These are phyloP conservation scores for Caloenas nicobarica DNA, from an alignment of 2,113 vertebrate genomes.

Conservation along the genomic window DNA sequence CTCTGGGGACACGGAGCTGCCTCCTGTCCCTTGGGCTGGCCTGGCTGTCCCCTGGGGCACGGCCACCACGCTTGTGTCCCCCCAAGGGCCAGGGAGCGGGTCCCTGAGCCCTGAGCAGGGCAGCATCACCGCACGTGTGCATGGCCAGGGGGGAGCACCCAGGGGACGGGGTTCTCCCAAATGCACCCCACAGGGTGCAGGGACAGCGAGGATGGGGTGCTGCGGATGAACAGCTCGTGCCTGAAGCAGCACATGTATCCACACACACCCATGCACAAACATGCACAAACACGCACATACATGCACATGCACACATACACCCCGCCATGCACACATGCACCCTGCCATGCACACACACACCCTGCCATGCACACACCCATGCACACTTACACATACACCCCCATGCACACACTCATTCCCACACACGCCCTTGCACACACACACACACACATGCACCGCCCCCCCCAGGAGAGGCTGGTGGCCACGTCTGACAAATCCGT, in stretches of 20 bases:
- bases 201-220: background rate
- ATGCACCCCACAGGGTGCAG: background rate
- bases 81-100: background rate
- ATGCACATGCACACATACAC: too few relatives aligned
- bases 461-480: background rate
- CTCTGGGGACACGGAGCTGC: background rate
- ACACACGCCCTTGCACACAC: background rate
- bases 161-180: background rate
- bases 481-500: background rate
- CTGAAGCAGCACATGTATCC: background rate
- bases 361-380: too few relatives aligned
- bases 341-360: too few relatives aligned
- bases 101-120: background rate
- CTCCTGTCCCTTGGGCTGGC: background rate
- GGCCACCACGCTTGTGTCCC: background rate
- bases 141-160: background rate
- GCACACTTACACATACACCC: background rate
- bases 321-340: too few relatives aligned
- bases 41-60: background rate
- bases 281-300: too few relatives aligned
- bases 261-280: too few relatives aligned
- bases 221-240: background rate
- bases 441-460: fast-evolving
- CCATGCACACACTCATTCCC: background rate
- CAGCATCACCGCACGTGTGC: fast-evolving